Evolutionary conservation across 2,888 invertebrate species (phyloP), one percentile per base, ranked within the genome.

Genomic region (Bibio marci): DNA sequence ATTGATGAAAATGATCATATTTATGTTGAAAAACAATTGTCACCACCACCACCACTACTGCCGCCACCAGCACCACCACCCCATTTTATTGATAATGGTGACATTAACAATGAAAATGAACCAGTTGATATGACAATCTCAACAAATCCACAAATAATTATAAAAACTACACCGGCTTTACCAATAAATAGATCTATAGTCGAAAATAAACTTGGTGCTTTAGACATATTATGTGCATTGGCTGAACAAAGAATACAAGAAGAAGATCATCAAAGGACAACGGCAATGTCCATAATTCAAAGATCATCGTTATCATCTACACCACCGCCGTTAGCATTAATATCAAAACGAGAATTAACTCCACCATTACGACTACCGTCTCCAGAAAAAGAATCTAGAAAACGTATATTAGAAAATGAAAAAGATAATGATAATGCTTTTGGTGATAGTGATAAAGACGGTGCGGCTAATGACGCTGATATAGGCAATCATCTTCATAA

Each of bases 181-280:
- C 22, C 8, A 22, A 22, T 22, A 8, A n/a, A n/a, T n/a, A n/a
- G n/a, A n/a, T n/a, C n/a, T n/a, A 22, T 22, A 22, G 22, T 22
- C 22, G 59, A 63, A 22, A 63, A 63, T 44, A 65, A 64, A 4
- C 59, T 78, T 14, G 77, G 72, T 18, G 78, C 78, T 0, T 60
- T 88, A 13, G 80, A 80, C 39, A 57, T 88, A 26, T 59, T 88
- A 19, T 87, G 87, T 56, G 85, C 85, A 8, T 62, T 87, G 42
- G 88, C 86, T 0, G 86, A 86, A 52, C 85, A 86, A 52, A 69
- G 83, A 46, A 78, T 85, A 45, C 71, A 77, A 64, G 82, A 83
- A 51, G 85, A 85, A 56, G 79, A 48, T 48, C 49, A 50, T 31
- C 41, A 40, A n/a, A n/a, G n/a, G n/a, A n/a, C n/a, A n/a, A n/a